Percentiles rank a stretch among this genome's conserved stretches.
Evolutionary conservation across 2,797 vertebrate genomes (phyloP).

Genomic region (Benthosema pterotum): DNA sequence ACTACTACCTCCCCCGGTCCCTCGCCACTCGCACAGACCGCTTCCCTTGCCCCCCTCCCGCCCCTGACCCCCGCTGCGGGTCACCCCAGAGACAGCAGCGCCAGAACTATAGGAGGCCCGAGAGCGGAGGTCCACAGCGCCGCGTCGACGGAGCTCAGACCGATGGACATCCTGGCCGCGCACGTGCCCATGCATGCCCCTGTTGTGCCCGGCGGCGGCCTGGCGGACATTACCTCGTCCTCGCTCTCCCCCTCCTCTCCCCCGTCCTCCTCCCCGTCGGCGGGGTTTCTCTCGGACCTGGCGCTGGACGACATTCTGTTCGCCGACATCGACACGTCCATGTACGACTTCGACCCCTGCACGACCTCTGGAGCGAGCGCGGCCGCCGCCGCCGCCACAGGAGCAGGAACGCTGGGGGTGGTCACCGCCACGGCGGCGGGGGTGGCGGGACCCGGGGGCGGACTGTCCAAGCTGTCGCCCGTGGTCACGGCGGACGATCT

Average conservation of each 20-base stretch:
- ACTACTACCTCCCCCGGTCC: conserved; percentile 89
- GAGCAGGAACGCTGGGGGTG: too few relatives aligned
- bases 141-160: conserved; percentile 77
- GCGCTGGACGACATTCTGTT: conserved; percentile 97
- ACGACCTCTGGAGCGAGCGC: conserved; percentile 51
- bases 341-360: conserved; percentile 98
- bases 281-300: conserved; percentile 96
- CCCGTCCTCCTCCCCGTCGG: conserved; percentile 85
- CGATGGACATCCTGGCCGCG: conserved; percentile 83
- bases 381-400: conserved; percentile 33
- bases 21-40: conserved; percentile 61
- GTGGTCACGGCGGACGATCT: conserved; percentile 94
- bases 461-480: conserved; percentile 89
- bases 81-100: conserved; percentile 80
- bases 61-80: conserved; percentile 46
- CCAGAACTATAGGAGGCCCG: conserved; percentile 44
- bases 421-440: conserved; percentile 40
- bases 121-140: conserved; percentile 80
- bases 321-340: conserved; percentile 98
- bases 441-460: conserved; percentile 71
- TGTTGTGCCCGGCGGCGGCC: conserved; percentile 79
- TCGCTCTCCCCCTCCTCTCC: conserved; percentile 84
- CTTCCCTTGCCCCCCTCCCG: conserved; percentile 41
- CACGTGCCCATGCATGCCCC: not conserved
- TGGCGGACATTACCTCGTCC: conserved; percentile 85